Conservation (phyloP, 2,113 vertebrate genomes). For the Campylorhamphus procurvoides region DNA sequence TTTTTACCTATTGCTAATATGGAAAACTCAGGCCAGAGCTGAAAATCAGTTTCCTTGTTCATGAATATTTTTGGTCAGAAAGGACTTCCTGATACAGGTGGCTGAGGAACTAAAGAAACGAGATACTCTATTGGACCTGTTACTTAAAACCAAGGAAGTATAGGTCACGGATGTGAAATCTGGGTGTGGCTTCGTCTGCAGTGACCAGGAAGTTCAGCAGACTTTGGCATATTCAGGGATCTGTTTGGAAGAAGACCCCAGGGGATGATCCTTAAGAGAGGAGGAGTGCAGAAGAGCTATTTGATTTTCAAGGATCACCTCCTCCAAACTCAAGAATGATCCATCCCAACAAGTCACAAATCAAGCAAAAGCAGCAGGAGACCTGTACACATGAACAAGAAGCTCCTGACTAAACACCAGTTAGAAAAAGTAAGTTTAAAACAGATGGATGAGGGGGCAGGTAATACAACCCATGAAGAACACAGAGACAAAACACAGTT, state of each 20-base stretch:
- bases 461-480: neutral
- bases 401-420: neutral
- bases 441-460: neutral
- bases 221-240: neutral
- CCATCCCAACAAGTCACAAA: neutral
- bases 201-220: neutral
- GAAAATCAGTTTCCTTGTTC: neutral
- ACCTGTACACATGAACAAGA: neutral
- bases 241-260: neutral
- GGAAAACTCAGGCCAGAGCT: neutral
- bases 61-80: neutral
- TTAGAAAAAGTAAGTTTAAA: neutral
- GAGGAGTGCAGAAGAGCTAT: neutral
- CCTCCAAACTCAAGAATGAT: neutral
- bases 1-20: neutral
- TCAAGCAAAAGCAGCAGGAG: neutral
- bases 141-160: neutral
- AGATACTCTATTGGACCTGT: neutral
- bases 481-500: neutral
- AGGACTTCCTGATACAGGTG: neutral
- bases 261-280: neutral
- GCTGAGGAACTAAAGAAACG: neutral
- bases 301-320: neutral
- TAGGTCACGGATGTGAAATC: neutral
- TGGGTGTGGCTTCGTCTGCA: neutral